Base-by-base conservation (phyloP, 2,888 invertebrate genomes). In the Stenodera caucasica region DNA sequence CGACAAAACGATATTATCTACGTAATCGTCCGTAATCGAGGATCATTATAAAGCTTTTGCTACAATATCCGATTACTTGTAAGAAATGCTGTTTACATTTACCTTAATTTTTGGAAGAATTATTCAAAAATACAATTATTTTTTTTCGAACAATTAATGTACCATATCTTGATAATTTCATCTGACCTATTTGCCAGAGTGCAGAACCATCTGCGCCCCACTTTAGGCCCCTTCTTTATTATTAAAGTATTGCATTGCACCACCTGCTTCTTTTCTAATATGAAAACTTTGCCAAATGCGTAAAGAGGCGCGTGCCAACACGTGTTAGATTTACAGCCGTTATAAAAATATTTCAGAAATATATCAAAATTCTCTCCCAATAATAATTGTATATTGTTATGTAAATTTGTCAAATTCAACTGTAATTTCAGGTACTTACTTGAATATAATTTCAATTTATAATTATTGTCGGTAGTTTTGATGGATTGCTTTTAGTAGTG, bases 151-250 rank as follows among this genome's bases (percentile, higher is more conserved):
- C 18, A 32, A 58, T 50, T 53, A 58, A 55, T 45, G 49, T 32
- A 49, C 32, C 15, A 55, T 58, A 61, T 58, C 58, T 58, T 52
- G 30, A 15, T 35, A 53, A 53, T 53, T 23, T 33, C 33, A 58
- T 64, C 52, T 64, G 64, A 64, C 64, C 64, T 62, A 64, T 64
- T 64, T 64, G 64, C 15, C 23, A 45, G 45, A n/a, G 11, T 45
- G 4, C 58, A 60, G 60, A 60, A 53, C 57, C 70, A 70, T 70
- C 70, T 70, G 70, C 66, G 67, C 50, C 64, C 69, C 60, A 70
- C 54, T 60, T 66, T 53, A 49, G 58, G 54, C 55, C 55, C 58
- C 32, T 15, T 55, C 64, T 45, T 40, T 45, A 45, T 21, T 62
- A 62, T 62, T 62, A 62, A 62, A 64, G 64, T 64, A 64, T 64